Evolutionary conservation across 2,797 vertebrate genomes (phyloP), one percentile per base, ranked within the genome.

Genomic region (Pelobates cultripes): DNA sequence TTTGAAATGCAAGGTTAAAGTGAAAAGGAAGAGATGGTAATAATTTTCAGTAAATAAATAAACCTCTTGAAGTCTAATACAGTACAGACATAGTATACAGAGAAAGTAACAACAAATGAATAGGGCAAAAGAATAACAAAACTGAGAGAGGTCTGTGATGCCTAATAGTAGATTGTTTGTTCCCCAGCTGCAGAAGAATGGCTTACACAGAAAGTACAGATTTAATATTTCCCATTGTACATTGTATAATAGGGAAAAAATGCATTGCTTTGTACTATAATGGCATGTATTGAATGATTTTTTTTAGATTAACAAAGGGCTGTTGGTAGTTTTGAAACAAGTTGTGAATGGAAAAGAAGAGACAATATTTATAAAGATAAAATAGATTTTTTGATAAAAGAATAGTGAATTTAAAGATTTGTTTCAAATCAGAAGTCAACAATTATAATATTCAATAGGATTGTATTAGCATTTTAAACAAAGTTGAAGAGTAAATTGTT

Each of bases 201-300:
- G n/a, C 15, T 45, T 40, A 51, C 70, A 71, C 44, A 51, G 51
- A 71, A 71, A 45, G 28, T 53, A 71, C 44, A 47, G n/a, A 51
- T 71, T 71, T 71, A 40, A 53, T 71, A 15, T 71, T 71, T 45
- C 51, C 44, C 28, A 28, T 40, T 71, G 70, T 71, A 13, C 15
- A 51, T 53, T 2, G 1, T 51, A 51, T 70, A 71, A 51, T 51
- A 53, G n/a, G 51, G 45, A 28, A 47, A 6, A 64, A 64, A 64
- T 64, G 17, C 7, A 64, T 28, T 64, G 17, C 6, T 64, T 64
- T 28, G 9, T 71, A 53, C 14, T n/a, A 8, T 9, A n/a, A 71
- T 17, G 51, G 15, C 12, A 10, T 28, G n/a, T 8, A n/a, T 6
- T 47, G 45, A 71, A 71, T 17, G 45, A 28, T 68, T 42, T 68